A percentile compares a stretch with the other conserved stretches of the same genome.
Conservation (phyloP, 2,113 vertebrate species). For the Typhlomys cinereus region DNA sequence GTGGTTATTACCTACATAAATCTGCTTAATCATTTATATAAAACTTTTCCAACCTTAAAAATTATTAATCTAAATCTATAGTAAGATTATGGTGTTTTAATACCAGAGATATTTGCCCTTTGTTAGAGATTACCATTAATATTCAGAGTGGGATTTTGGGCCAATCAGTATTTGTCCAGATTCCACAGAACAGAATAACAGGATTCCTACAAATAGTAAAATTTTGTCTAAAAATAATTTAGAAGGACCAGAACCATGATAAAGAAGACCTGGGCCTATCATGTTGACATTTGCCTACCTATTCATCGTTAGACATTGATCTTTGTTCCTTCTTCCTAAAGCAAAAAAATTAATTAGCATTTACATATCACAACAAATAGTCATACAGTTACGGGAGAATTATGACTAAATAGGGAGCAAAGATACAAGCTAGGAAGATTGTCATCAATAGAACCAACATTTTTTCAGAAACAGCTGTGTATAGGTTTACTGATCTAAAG, state of each 20-base stretch:
- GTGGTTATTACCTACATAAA: background rate
- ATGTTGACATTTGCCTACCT: background rate
- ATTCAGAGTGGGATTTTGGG: background rate
- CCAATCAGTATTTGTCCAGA: background rate
- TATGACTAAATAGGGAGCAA: background rate
- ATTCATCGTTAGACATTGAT: background rate
- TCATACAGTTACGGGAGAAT: background rate
- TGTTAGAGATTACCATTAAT: background rate
- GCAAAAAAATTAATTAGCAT: background rate
- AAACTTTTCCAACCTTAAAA: background rate
- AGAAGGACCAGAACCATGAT: background rate
- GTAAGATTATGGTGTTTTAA: background rate
- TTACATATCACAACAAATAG: background rate
- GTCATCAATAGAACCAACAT: background rate
- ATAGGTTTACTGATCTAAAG: background rate
- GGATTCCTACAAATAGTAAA: background rate
- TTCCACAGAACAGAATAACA: background rate
- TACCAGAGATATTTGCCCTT: accelerated
- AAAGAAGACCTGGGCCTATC: too few species aligned
- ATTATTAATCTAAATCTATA: background rate
- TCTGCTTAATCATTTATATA: background rate
- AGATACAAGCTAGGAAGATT: background rate
- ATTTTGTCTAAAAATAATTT: background rate
- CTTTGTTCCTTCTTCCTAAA: background rate
- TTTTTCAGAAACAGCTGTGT: background rate